Percentiles rank a stretch among this genome's conserved stretches.
Conservation (phyloP, 2,113 vertebrate species). For the Nycticebus coucang region DNA sequence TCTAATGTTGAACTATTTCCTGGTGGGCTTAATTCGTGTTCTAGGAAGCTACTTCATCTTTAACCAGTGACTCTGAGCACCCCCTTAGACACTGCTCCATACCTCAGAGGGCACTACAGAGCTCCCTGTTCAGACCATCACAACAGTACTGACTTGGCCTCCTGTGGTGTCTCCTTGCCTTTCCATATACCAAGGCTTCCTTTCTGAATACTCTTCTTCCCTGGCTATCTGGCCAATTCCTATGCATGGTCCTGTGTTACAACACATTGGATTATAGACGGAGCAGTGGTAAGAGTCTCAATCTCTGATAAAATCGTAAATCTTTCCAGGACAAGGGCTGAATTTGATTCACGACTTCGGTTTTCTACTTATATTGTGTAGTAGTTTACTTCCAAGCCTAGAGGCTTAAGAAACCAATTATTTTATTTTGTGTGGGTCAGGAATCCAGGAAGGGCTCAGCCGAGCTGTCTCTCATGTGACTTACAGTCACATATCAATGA, state of each 20-base stretch:
- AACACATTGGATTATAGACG: not conserved
- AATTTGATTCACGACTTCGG: not conserved
- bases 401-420: not conserved
- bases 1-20: not conserved
- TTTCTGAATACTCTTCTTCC: not conserved
- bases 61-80: not conserved
- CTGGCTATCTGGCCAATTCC: not conserved
- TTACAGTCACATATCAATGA: not conserved
- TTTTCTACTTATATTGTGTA: not conserved
- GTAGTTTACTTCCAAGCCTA: not conserved
- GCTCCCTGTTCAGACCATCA: not conserved
- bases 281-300: not conserved
- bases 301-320: not conserved
- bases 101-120: no score
- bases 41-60: not conserved
- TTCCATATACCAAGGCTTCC: not conserved
- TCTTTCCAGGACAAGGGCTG: not conserved
- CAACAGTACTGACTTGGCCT: not conserved
- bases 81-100: no score
- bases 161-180: not conserved
- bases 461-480: not conserved
- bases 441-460: not conserved
- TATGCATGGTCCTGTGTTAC: not conserved
- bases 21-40: no score
- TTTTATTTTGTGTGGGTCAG: not conserved